phyloP scores from a whole-genome alignment of 2,888 invertebrate genomes.

The Cataglyphis altisquamis region DNA sequence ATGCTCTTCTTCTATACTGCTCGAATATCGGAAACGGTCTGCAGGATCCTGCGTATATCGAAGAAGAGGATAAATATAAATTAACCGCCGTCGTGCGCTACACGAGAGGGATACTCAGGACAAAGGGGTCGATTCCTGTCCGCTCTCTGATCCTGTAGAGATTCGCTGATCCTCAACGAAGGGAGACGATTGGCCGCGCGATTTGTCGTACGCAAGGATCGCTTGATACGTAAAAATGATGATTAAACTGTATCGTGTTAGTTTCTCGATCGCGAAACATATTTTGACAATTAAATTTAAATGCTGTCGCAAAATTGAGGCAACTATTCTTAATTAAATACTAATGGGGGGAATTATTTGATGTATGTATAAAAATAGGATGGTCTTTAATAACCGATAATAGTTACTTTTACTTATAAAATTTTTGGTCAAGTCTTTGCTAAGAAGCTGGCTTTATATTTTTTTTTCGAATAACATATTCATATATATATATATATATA shows the following conservation, averaged over 20 bases:
- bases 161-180: conserved; percentile 36
- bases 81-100: conserved; percentile 64
- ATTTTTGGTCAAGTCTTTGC: conserved; percentile 14
- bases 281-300: background rate
- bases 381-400: background rate
- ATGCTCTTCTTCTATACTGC: conserved; percentile 38
- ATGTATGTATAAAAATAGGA: background rate
- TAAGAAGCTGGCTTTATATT: background rate
- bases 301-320: background rate
- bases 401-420: background rate
- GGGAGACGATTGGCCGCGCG: conserved; percentile 1
- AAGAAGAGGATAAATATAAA: conserved; percentile 78
- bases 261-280: background rate
- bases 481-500: conserved; percentile 20
- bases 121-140: conserved; percentile 44
- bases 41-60: conserved; percentile 68
- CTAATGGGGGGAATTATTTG: too few species aligned
- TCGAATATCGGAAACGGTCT: conserved; percentile 75
- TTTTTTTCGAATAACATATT: background rate
- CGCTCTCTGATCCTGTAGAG: conserved; percentile 45
- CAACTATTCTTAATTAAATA: conserved; percentile 7
- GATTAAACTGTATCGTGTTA: background rate
- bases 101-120: conserved; percentile 34
- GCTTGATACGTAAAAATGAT: conserved; percentile 32
- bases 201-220: conserved; percentile 44